A percentile compares a stretch with the other conserved stretches of the same genome.
Evolutionary conservation across 2,113 vertebrate species (phyloP).

Genomic region (Thalassarche chlororhynchos): DNA sequence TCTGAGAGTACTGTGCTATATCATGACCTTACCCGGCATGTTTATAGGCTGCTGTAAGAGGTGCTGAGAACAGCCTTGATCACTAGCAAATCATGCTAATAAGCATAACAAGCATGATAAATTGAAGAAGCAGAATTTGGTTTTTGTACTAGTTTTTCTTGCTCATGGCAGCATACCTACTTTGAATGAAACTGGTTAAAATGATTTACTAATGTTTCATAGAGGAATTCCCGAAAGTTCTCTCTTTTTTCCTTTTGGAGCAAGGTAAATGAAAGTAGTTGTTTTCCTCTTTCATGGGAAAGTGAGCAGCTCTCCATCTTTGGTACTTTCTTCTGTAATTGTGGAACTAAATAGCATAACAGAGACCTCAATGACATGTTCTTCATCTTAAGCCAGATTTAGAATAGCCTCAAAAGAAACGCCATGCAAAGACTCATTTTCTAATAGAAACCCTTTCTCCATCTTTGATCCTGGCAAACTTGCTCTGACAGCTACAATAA

Average conservation of each 20-base stretch:
- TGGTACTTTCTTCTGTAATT: background rate
- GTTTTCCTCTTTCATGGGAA: background rate
- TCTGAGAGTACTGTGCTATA: background rate
- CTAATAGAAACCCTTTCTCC: background rate
- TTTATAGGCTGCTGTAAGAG: background rate
- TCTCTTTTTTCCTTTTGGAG: background rate
- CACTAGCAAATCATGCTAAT: background rate
- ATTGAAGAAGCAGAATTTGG: background rate
- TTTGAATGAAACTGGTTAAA: background rate
- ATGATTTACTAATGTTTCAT: background rate
- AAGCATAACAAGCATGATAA: background rate
- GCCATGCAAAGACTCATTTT: background rate
- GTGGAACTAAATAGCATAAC: slow-evolving; percentile 23
- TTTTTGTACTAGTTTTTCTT: background rate
- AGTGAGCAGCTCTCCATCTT: background rate
- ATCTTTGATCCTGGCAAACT: slow-evolving; percentile 26
- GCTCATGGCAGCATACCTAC: background rate
- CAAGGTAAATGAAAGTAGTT: background rate
- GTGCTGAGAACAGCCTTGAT: background rate
- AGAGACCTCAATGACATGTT: background rate
- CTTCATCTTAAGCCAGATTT: background rate
- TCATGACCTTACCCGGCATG: background rate
- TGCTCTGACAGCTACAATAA: background rate
- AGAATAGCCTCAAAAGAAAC: background rate
- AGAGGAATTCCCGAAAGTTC: background rate